These are phyloP conservation scores for Drosophila subquinaria DNA, from an alignment of 2,888 invertebrate species.

Conservation along the genomic window DNA sequence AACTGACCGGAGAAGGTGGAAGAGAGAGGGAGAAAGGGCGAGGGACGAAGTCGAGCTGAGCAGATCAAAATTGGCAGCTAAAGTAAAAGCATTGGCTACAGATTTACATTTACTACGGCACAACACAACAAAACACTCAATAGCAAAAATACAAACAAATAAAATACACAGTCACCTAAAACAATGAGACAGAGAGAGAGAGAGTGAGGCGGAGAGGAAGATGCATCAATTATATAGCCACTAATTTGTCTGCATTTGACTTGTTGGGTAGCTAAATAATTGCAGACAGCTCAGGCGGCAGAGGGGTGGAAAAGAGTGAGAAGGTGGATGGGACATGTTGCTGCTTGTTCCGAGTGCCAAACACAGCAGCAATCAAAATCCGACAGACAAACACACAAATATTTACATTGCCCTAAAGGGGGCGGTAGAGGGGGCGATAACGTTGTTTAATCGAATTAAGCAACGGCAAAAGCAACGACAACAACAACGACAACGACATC, in stretches of 20 bases:
- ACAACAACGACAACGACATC: neutral
- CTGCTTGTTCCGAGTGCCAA: slow-evolving; percentile 34
- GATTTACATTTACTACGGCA: slow-evolving; percentile 56
- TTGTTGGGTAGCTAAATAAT: slow-evolving; percentile 66
- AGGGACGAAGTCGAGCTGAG: neutral
- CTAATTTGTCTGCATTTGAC: slow-evolving; percentile 73
- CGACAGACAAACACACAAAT: slow-evolving; percentile 67
- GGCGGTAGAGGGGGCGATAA: slow-evolving; percentile 23
- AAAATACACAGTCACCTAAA: slow-evolving; percentile 9
- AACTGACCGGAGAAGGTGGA: neutral
- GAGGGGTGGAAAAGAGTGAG: neutral
- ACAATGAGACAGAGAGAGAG: neutral
- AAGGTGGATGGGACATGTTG: neutral
- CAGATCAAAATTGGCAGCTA: slow-evolving; percentile 26
- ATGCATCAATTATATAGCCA: slow-evolving; percentile 73
- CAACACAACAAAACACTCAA: slow-evolving; percentile 53
- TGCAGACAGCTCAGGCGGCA: slow-evolving; percentile 33
- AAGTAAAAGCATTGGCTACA: slow-evolving; percentile 56
- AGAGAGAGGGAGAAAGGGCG: neutral
- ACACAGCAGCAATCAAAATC: slow-evolving; percentile 64
- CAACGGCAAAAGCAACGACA: slow-evolving; percentile 55
- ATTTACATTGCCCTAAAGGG: slow-evolving; percentile 57
- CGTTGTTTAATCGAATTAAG: slow-evolving; percentile 75
- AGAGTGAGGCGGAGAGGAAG: slow-evolving; percentile 14
- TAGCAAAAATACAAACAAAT: slow-evolving; percentile 33